These are phyloP conservation scores for Conomelus anceps DNA, from an alignment of 2,888 invertebrate genomes.

Conservation along the genomic window DNA sequence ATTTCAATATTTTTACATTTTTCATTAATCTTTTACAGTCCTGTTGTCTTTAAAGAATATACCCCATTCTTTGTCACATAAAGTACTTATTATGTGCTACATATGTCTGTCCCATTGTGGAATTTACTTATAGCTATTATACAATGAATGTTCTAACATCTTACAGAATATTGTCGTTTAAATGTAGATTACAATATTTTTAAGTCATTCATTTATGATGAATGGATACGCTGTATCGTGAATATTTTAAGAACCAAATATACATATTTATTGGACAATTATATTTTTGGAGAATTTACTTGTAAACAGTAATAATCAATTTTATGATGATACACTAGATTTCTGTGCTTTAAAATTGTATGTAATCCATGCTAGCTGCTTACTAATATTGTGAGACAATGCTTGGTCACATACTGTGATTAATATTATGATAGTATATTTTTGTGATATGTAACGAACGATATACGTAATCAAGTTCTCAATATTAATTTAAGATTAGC, in stretches of 20 bases:
- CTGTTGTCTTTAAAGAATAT: neutral
- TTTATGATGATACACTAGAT: neutral
- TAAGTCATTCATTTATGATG: neutral
- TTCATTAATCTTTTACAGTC: neutral
- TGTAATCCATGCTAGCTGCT: neutral
- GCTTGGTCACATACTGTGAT: neutral
- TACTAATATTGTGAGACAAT: neutral
- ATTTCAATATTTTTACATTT: neutral
- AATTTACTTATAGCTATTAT: neutral
- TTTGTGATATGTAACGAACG: constrained; percentile 9
- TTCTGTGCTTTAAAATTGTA: neutral
- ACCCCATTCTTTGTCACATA: neutral
- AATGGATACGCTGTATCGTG: neutral
- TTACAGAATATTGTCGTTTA: neutral
- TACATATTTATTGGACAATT: neutral
- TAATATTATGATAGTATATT: constrained; percentile 1
- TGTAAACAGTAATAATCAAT: neutral
- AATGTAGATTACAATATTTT: neutral
- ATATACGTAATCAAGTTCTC: constrained; percentile 8
- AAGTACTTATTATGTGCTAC: neutral
- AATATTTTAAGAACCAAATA: neutral
- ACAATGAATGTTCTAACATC: neutral
- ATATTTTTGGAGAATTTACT: neutral
- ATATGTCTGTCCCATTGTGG: neutral
- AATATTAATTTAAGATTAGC: neutral